Evolutionary conservation across 1,140 invertebrate species (phyloP).

Genomic region (Aphelinus atriplicis): DNA sequence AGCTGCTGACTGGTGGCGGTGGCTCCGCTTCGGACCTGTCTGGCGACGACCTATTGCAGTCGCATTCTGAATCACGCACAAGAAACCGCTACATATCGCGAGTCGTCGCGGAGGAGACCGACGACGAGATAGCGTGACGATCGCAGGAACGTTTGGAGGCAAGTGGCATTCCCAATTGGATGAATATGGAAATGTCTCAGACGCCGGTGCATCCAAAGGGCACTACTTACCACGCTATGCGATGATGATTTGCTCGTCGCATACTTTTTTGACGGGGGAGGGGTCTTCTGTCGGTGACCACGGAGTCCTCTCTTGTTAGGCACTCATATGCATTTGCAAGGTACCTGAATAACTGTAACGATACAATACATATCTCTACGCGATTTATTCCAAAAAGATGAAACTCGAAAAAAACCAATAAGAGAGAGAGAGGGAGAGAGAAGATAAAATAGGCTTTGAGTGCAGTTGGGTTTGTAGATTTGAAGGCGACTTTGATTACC

Average conservation of each 20-base stretch:
- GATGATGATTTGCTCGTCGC: constrained; percentile 48
- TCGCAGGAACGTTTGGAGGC: constrained; percentile 29
- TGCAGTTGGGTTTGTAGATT: neutral
- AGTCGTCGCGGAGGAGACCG: constrained; percentile 68
- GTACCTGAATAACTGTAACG: constrained; percentile 36
- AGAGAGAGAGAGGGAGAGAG: neutral
- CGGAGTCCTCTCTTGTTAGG: constrained; percentile 8
- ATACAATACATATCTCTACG: no score
- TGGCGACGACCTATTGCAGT: constrained; percentile 66
- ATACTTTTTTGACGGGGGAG: constrained; percentile 38
- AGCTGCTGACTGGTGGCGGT: constrained; percentile 63
- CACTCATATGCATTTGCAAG: constrained; percentile 20
- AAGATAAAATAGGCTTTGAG: no score
- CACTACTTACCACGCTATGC: constrained; percentile 56
- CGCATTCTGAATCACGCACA: constrained; percentile 72
- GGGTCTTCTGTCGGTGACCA: no score
- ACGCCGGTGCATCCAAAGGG: constrained; percentile 56
- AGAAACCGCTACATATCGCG: constrained; percentile 72
- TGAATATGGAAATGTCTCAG: constrained; percentile 51
- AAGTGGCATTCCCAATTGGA: constrained; percentile 27
- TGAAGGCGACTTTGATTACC: constrained; percentile 6
- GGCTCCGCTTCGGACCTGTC: constrained; percentile 66
- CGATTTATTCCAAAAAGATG: constrained; percentile 21
- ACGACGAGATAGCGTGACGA: constrained; percentile 48
- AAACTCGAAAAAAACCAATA: constrained; percentile 15